phyloP scores from a whole-genome alignment of 2,888 invertebrate genomes.

The Clanis bilineata region DNA sequence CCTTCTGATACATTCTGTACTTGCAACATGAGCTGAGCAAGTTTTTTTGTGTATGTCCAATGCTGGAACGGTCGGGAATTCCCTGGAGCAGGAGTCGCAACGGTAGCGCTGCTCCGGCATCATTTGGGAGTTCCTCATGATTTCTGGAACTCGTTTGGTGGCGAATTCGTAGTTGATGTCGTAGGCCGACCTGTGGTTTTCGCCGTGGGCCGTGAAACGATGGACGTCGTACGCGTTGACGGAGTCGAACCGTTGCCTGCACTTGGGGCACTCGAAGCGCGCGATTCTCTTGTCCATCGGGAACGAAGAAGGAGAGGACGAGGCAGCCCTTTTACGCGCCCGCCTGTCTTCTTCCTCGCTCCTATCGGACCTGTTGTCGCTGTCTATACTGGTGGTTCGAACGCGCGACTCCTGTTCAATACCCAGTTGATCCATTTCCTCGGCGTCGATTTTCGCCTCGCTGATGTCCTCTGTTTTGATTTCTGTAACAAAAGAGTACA shows the following conservation, averaged over 20 bases:
- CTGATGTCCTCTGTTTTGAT: constrained; percentile 78
- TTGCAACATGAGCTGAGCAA: constrained; percentile 61
- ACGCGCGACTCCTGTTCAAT: constrained; percentile 58
- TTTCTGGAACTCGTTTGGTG: constrained; percentile 89
- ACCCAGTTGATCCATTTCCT: constrained; percentile 61
- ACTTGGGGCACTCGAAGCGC: constrained; percentile 86
- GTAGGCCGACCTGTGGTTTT: constrained; percentile 84
- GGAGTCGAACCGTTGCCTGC: constrained; percentile 88
- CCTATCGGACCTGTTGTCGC: constrained; percentile 81
- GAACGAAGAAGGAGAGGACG: constrained; percentile 61
- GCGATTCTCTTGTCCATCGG: constrained; percentile 68
- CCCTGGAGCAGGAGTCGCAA: constrained; percentile 86
- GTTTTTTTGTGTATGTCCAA: constrained; percentile 85
- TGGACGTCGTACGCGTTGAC: constrained; percentile 88
- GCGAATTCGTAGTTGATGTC: constrained; percentile 91
- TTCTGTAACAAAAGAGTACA: constrained; percentile 75
- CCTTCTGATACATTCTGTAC: constrained; percentile 84
- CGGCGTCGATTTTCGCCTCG: constrained; percentile 70
- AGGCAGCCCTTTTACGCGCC: constrained; percentile 67
- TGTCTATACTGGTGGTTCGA: constrained; percentile 76
- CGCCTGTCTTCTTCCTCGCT: constrained; percentile 74
- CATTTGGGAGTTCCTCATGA: constrained; percentile 85
- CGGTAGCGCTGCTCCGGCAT: constrained; percentile 84
- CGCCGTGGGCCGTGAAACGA: constrained; percentile 83
- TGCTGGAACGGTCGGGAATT: constrained; percentile 87